phyloP scores from a whole-genome alignment of 1,140 invertebrate species.

The Diorhabda carinulata region DNA sequence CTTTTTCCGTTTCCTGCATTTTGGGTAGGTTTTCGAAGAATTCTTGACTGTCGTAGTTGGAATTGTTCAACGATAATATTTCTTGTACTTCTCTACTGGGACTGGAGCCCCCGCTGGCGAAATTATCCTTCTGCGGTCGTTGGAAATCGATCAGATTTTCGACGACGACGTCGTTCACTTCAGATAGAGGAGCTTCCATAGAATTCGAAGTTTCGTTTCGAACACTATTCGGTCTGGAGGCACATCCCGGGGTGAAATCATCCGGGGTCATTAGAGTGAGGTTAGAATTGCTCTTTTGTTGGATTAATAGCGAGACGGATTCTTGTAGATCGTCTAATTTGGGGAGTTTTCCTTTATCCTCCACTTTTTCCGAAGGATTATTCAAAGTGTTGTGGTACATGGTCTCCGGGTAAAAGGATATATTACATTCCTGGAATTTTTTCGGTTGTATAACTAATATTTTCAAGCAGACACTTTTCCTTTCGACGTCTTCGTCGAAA shows the following conservation, averaged over 20 bases:
- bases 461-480: constrained; percentile 48
- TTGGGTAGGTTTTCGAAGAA: constrained; percentile 42
- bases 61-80: constrained; percentile 62
- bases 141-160: constrained; percentile 39
- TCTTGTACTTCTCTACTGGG: constrained; percentile 83
- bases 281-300: constrained; percentile 29
- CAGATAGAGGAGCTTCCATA: constrained; percentile 22
- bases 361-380: constrained; percentile 6
- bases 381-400: constrained; percentile 28
- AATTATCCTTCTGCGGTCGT: constrained; percentile 47
- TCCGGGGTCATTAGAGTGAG: constrained; percentile 82
- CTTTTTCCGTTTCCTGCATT: constrained; percentile 27
- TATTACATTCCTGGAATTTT: constrained; percentile 79
- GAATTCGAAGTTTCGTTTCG: constrained; percentile 16
- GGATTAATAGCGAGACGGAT: constrained; percentile 42
- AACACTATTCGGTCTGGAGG: constrained; percentile 39
- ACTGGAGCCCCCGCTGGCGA: constrained; percentile 69
- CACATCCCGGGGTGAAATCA: constrained; percentile 70
- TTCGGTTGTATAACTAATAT: constrained; percentile 87
- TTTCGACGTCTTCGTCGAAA: constrained; percentile 36
- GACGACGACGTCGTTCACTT: constrained; percentile 30
- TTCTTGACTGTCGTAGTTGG: constrained; percentile 38
- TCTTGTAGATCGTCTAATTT: constrained; percentile 43
- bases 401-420: constrained; percentile 64
- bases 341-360: constrained; percentile 33